A percentile compares a stretch with the other conserved stretches of the same genome.
phyloP scores from a whole-genome alignment of 2,113 vertebrate genomes.

The Psilopogon haemacephalus region DNA sequence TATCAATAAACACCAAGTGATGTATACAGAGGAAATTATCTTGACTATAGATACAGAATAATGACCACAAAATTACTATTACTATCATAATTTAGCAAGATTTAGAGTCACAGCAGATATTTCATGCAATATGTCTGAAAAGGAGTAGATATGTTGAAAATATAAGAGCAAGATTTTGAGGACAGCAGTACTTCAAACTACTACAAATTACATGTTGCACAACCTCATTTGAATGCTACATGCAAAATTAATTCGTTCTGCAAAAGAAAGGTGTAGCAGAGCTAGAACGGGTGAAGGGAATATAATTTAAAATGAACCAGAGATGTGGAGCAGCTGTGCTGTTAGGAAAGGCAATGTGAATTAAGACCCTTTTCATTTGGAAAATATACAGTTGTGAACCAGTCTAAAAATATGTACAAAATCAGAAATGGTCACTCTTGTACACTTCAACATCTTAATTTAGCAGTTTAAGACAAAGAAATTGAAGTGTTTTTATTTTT shows the following conservation, averaged over 20 bases:
- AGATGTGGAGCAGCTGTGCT: not conserved
- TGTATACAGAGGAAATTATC: constrained; percentile 9
- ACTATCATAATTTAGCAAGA: not conserved
- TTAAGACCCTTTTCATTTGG: not conserved
- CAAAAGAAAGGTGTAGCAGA: not conserved
- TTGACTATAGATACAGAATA: not conserved
- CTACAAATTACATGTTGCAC: not conserved
- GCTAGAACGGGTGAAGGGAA: not conserved
- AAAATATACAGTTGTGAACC: not conserved
- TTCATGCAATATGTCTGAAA: not conserved
- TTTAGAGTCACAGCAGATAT: not conserved
- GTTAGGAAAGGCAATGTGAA: not conserved
- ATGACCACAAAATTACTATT: not conserved
- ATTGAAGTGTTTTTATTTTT: not conserved
- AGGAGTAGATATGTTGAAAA: not conserved
- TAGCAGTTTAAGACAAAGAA: not conserved
- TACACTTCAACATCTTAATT: not conserved
- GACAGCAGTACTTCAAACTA: not conserved
- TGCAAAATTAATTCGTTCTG: not conserved
- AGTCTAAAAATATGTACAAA: not conserved
- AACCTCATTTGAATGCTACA: not conserved
- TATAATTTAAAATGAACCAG: not conserved
- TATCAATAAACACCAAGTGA: constrained; percentile 28
- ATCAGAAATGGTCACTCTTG: not conserved
- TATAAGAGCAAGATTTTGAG: not conserved